A percentile compares a stretch with the other conserved stretches of the same genome.
These are phyloP conservation scores for Aculops lycopersici DNA, from an alignment of 1,140 invertebrate species.

Conservation along the genomic window DNA sequence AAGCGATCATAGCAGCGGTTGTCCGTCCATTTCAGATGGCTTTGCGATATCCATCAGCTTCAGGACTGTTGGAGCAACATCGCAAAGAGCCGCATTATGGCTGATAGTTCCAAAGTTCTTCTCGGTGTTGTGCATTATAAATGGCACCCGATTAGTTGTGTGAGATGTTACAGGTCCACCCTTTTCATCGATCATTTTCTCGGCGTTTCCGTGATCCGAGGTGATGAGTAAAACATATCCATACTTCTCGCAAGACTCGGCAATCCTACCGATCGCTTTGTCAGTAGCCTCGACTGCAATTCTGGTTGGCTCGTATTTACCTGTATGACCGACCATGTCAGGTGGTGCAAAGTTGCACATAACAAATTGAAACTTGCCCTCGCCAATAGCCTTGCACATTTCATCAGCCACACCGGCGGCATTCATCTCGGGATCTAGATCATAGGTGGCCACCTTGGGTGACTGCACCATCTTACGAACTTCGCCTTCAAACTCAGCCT, in stretches of 20 bases:
- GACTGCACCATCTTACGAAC: slow-evolving; percentile 19
- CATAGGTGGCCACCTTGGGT: slow-evolving; percentile 20
- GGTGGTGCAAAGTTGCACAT: slow-evolving; percentile 22
- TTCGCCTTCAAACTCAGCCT: slow-evolving; percentile 17
- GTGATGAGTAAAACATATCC: slow-evolving; percentile 18
- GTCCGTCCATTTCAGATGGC: slow-evolving; percentile 18
- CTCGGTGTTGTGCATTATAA: slow-evolving; percentile 11
- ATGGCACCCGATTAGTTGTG: slow-evolving; percentile 16
- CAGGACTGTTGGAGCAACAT: slow-evolving; percentile 19
- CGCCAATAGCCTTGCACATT: slow-evolving; percentile 16
- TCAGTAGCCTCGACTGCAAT: slow-evolving; percentile 18
- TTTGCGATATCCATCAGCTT: slow-evolving; percentile 15
- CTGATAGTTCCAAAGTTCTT: slow-evolving; percentile 10
- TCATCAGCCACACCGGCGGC: slow-evolving; percentile 17
- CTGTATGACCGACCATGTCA: slow-evolving; percentile 21
- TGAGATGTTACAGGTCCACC: slow-evolving; percentile 19
- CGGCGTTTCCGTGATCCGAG: slow-evolving; percentile 20
- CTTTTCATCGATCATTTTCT: slow-evolving; percentile 17
- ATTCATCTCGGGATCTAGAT: slow-evolving; percentile 20
- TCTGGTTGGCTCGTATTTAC: slow-evolving; percentile 18
- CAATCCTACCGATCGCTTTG: slow-evolving; percentile 13
- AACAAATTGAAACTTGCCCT: slow-evolving; percentile 17
- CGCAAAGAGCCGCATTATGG: slow-evolving; percentile 16
- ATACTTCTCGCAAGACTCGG: slow-evolving; percentile 17
- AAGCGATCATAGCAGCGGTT: slow-evolving; percentile 12